phyloP scores from a whole-genome alignment of 2,113 vertebrate genomes.

The Datnioides undecimradiatus region DNA sequence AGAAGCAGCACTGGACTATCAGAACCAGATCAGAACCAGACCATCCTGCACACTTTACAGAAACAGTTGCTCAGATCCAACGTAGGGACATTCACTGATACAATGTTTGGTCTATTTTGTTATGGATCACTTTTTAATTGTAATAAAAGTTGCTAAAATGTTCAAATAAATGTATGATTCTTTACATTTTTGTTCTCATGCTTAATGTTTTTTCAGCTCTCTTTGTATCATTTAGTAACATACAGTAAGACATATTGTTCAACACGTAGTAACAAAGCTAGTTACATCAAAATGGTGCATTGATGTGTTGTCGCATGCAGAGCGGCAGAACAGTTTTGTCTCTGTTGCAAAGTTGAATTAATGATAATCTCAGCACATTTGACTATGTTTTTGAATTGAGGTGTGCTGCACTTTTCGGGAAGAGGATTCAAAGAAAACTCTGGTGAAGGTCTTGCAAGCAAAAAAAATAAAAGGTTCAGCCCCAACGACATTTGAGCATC shows the following conservation, averaged over 20 bases:
- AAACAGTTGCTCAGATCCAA: not conserved
- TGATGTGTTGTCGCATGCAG: no score
- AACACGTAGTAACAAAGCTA: no score
- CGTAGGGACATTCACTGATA: not conserved
- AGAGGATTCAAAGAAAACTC: not conserved
- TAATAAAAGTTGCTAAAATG: not conserved
- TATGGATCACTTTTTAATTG: not conserved
- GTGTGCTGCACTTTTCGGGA: not conserved
- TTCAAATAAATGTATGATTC: not conserved
- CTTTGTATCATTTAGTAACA: no score
- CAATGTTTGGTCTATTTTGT: not conserved
- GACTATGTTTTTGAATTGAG: no score
- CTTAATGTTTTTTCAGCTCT: not conserved
- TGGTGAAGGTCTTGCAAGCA: not conserved
- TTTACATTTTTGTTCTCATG: not conserved
- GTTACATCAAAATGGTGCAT: no score
- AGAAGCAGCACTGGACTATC: not conserved
- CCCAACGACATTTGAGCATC: not conserved
- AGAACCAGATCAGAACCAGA: slow-evolving; percentile 40
- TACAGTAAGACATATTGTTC: no score
- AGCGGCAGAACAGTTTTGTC: no score
- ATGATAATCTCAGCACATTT: no score
- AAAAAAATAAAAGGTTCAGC: no score
- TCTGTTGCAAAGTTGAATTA: no score
- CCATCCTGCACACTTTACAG: not conserved